Base-by-base conservation (phyloP, 2,113 vertebrate species). In the Bubo blakistoni region DNA sequence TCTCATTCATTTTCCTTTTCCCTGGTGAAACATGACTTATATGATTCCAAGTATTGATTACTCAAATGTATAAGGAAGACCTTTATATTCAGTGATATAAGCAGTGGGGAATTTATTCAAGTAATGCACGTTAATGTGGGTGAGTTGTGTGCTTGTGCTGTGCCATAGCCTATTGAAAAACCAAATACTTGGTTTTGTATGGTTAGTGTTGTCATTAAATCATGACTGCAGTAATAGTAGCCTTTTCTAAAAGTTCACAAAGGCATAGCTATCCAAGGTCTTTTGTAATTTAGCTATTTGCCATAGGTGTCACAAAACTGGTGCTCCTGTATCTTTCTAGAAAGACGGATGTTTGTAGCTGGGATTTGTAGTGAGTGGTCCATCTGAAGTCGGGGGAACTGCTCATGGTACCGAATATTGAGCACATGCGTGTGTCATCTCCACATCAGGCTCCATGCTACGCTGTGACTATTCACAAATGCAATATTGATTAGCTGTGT, bases 31-130 rank as follows among this genome's bases (percentile, higher is more conserved):
- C 25, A 11, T 4, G 5, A 57, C 25, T 42, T 58, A 36, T 26
- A 92, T 74, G 81, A 94, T 94, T 92, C 86, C 51, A 54, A 65
- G 58, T 89, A 92, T 92, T 77, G 94, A 92, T 96, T 91, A 86
- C 38, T 82, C 42, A 69, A 67, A 88, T 86, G 27, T 49, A 26
- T 66, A 81, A 83, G 51, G 52, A 91, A 86, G 57, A 88, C 20
- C 57, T 92, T 66, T 69, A 42, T 88, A n/a, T 95, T 79, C 57
- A 59, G 36, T 85, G 71, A 22, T 86, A 8, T 7, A 69, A 79
- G 34, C 38, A 47, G 72, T 29, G 46, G 14, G 22, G 17, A 89
- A 44, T 86, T 87, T 40, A 57, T 91, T 71, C 36, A 62, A 72
- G 73, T 42, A 71, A 38, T 10, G 19, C 30, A 22, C 7, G 0